Evolutionary conservation across 2,888 invertebrate genomes (phyloP), one percentile per base, ranked within the genome.

Genomic region (Drepanosiphum platanoidis): DNA sequence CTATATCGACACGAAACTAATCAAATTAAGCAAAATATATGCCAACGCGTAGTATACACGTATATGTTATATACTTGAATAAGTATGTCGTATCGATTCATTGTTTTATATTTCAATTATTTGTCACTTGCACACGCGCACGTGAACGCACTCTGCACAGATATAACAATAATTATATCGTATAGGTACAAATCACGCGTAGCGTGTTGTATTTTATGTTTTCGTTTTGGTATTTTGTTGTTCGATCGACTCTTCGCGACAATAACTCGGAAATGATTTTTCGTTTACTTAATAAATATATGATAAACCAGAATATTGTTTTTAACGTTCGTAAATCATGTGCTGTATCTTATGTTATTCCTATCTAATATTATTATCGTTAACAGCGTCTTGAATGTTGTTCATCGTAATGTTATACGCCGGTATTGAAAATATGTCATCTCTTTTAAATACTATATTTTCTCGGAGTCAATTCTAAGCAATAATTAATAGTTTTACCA

Each of bases 1-100:
- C 72, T 13, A 42, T 30, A 72, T 72, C 72, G 18, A 46, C 42
- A 42, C 42, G 72, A 72, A 71, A 72, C 72, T 72, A 72, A 72
- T 72, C 46, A 46, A 72, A 72, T 72, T 72, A 72, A 42, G 18
- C 30, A 22, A 72, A 72, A 42, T 72, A 72, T 46, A 72, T 46
- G 9, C 22, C 39, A 9, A 9, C 22, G 52, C 3, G 22, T 22
- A 46, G 18, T 46, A 52, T 42, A 72, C 71, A 30, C 27, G 18
- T 15, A 15, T 27, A 66, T 8, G n/a, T 61, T 27, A 11, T 68
- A 72, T 46, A 46, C 15, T 42, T n/a, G n/a, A n/a, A n/a, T n/a
- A n/a, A n/a, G n/a, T n/a, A n/a, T n/a, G 9, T 18, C 42, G n/a
- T 70, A 72, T 72, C 42, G 72, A 72, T 72, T 72, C 72, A 42